A percentile compares a stretch with the other conserved stretches of the same genome.
Conservation (phyloP, 2,888 invertebrate species). For the Hemaris fuciformis region DNA sequence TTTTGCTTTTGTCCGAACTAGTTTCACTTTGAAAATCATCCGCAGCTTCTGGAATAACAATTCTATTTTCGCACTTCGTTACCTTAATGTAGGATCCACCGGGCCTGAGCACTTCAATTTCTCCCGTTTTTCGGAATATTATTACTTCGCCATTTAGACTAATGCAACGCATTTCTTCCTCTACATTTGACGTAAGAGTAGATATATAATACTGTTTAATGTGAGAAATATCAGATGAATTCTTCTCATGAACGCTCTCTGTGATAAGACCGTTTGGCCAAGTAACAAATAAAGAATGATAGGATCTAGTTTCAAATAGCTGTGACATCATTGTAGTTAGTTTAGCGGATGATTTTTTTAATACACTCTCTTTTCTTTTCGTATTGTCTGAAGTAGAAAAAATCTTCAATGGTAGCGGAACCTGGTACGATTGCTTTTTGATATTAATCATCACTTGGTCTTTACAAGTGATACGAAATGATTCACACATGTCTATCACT, state of each 20-base stretch:
- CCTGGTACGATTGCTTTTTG: slow-evolving; percentile 51
- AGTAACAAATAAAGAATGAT: slow-evolving; percentile 57
- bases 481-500: slow-evolving; percentile 50
- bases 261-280: slow-evolving; percentile 73
- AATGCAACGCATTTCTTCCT: slow-evolving; percentile 67
- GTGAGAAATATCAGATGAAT: slow-evolving; percentile 57
- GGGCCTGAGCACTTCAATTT: slow-evolving; percentile 57
- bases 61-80: slow-evolving; percentile 49
- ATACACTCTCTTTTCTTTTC: slow-evolving; percentile 33
- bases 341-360: slow-evolving; percentile 25
- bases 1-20: slow-evolving; percentile 53
- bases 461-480: slow-evolving; percentile 62
- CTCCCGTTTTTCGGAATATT: slow-evolving; percentile 54
- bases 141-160: slow-evolving; percentile 69
- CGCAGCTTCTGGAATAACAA: slow-evolving; percentile 23
- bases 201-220: slow-evolving; percentile 60
- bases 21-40: slow-evolving; percentile 39
- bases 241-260: slow-evolving; percentile 59
- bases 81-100: slow-evolving; percentile 61
- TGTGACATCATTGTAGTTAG: slow-evolving; percentile 22
- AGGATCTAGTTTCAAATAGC: slow-evolving; percentile 42
- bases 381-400: slow-evolving; percentile 26
- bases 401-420: slow-evolving; percentile 27
- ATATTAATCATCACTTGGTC: slow-evolving; percentile 61
- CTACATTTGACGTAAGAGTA: slow-evolving; percentile 27